Evolutionary conservation across 2,797 vertebrate species (phyloP).

Genomic region (Helarctos malayanus): DNA sequence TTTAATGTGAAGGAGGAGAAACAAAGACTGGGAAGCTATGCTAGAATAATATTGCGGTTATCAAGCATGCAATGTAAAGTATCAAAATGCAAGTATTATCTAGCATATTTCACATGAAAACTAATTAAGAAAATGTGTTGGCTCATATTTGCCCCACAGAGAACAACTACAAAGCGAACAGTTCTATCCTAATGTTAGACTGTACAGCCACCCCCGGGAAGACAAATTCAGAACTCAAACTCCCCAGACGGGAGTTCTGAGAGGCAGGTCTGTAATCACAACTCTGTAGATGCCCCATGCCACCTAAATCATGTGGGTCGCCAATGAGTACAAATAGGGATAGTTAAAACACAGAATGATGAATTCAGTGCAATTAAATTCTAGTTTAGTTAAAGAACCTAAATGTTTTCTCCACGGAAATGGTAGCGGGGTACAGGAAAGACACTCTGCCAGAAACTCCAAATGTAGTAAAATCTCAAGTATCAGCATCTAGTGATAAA

Average conservation of each 20-base stretch:
- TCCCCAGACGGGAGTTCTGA: neutral
- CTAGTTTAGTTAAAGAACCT: neutral
- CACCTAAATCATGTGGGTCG: neutral
- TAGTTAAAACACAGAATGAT: neutral
- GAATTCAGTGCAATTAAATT: neutral
- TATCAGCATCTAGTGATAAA: neutral
- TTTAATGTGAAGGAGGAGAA: neutral
- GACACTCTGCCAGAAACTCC: neutral
- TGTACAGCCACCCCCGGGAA: neutral
- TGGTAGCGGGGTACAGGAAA: neutral
- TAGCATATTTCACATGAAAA: neutral
- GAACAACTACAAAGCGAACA: neutral
- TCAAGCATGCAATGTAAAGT: neutral
- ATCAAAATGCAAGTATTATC: neutral
- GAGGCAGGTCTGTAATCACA: neutral
- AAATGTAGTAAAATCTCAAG: neutral
- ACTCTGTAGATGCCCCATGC: neutral
- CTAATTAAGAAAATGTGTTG: neutral
- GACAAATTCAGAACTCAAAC: neutral
- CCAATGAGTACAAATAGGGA: neutral
- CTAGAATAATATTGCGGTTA: neutral
- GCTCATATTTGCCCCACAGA: neutral
- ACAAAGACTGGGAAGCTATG: neutral
- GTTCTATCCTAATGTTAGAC: neutral
- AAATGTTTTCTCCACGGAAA: neutral